Conservation (phyloP, 92 coral and sea anemone genomes). For the Heliopora coerulea region DNA sequence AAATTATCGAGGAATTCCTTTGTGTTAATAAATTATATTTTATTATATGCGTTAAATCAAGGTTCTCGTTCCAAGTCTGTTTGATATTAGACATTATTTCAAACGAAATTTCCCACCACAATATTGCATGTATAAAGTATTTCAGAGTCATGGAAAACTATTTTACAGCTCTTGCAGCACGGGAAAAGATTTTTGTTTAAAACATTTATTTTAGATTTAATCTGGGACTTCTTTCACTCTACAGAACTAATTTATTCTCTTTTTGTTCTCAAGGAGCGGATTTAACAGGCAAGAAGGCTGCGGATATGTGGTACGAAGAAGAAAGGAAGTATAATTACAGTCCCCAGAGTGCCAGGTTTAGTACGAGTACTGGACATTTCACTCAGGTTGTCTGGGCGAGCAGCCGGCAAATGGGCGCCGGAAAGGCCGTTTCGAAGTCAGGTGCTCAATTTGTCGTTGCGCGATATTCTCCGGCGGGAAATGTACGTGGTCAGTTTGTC, state of each 20-base stretch:
- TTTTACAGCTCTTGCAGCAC: no score
- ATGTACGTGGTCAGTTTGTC: conserved; percentile 84
- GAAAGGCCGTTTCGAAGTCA: conserved; percentile 80
- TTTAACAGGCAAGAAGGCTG: conserved; percentile 82
- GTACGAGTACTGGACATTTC: conserved; percentile 88
- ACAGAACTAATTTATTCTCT: not conserved
- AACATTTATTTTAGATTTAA: no score
- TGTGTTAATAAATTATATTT: no score
- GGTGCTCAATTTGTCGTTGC: conserved; percentile 97
- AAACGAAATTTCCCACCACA: no score
- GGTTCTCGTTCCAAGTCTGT: no score
- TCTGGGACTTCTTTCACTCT: no score
- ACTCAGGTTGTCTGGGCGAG: conserved; percentile 92
- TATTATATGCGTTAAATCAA: no score
- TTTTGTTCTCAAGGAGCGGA: conserved; percentile 60
- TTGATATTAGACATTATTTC: no score
- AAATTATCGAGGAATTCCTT: no score
- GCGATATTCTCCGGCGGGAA: conserved; percentile 95
- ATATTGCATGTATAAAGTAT: no score
- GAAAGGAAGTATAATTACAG: conserved; percentile 86
- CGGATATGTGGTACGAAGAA: conserved; percentile 99
- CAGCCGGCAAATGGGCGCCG: conserved; percentile 90
- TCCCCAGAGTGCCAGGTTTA: conserved; percentile 71
- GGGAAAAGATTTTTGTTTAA: no score
- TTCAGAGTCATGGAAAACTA: no score